These are phyloP conservation scores for Achatina immaculata DNA, from an alignment of 1,140 invertebrate genomes.

Conservation along the genomic window DNA sequence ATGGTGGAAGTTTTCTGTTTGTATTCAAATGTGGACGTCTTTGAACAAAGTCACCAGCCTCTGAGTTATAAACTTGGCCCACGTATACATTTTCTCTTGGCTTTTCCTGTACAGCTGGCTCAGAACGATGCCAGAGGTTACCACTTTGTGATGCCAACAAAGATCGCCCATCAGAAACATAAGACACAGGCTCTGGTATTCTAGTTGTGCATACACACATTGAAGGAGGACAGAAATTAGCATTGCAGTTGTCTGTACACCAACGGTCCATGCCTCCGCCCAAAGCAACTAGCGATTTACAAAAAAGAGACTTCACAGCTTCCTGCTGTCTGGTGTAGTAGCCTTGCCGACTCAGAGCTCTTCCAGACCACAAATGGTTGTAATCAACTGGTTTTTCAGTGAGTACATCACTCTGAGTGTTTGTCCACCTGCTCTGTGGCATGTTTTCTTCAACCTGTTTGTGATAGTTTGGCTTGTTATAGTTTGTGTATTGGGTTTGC, in stretches of 20 bases:
- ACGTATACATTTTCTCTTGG: no score
- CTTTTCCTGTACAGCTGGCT: no score
- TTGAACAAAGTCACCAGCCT: not conserved
- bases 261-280: slow-evolving; percentile 52
- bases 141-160: no score
- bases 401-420: no score
- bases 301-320: not conserved
- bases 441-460: no score
- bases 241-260: slow-evolving; percentile 54
- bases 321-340: slow-evolving; percentile 2
- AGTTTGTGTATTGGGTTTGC: no score
- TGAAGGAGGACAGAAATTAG: slow-evolving; percentile 45
- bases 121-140: no score
- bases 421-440: no score
- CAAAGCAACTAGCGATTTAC: slow-evolving; percentile 32
- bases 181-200: no score
- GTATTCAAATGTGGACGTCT: not conserved
- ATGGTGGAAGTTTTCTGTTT: not conserved
- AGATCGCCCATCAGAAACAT: no score
- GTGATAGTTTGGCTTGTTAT: no score
- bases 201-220: slow-evolving; percentile 45
- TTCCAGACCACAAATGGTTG: not conserved
- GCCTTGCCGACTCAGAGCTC: not conserved
- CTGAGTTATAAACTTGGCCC: not conserved
- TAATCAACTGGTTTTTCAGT: not conserved